Evolutionary conservation across 2,888 invertebrate species (phyloP).

Genomic region (Cantharis nigra): DNA sequence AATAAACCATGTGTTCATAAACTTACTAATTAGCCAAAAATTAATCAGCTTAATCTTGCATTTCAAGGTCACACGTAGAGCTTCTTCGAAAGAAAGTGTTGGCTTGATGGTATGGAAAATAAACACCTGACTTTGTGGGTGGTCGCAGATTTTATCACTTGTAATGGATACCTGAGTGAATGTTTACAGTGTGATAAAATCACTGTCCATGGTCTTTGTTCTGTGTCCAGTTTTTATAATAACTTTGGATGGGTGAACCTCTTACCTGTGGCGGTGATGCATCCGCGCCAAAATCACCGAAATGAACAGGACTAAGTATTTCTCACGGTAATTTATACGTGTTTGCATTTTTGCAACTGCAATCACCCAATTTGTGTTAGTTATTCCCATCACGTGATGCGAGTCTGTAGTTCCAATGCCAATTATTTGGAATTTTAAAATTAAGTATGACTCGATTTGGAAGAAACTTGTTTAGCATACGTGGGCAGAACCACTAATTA

Average conservation of each 20-base stretch:
- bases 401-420: not conserved
- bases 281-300: no score
- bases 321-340: not conserved
- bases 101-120: constrained; percentile 12
- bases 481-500: constrained; percentile 26
- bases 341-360: not conserved
- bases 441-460: not conserved
- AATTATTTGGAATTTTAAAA: not conserved
- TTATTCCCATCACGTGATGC: not conserved
- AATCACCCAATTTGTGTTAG: not conserved
- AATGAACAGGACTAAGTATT: not conserved
- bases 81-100: not conserved
- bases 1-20: not conserved
- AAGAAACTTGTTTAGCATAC: constrained; percentile 25
- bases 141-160: constrained; percentile 26
- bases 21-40: not conserved
- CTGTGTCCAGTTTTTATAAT: not conserved
- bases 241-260: not conserved
- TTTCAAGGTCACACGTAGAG: not conserved
- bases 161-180: constrained; percentile 17
- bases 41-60: not conserved
- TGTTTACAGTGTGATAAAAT: constrained; percentile 13
- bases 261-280: no score
- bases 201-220: not conserved
- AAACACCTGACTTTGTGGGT: constrained; percentile 22